Base-by-base conservation (phyloP, 2,888 invertebrate genomes). In the Cephus runcator region DNA sequence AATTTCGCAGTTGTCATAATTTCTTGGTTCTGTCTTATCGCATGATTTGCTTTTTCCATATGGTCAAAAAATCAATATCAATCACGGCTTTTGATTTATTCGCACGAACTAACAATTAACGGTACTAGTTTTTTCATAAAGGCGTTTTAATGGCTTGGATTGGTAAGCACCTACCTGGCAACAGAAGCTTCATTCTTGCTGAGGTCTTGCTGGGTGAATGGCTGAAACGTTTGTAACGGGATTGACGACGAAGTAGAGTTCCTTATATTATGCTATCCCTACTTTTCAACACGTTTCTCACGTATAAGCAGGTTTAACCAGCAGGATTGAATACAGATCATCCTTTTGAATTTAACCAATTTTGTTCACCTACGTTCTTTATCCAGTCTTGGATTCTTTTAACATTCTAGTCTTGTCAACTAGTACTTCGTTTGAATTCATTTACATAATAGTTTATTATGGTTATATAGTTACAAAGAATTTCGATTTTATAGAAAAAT, bases 131-230 rank as follows among this genome's bases (percentile, higher is more conserved):
- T 40, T 23, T 56, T 56, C 15, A 23, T 56, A 23, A 40, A 40
- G 9, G 40, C 6, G 40, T 23, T 23, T 23, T 56, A 23, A 56
- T 9, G 0, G 4, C 40, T 56, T 56, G 40, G 40, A 56, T 56
- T 56, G 9, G 15, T 23, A 56, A 71, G 74, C 73, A 80, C 73
- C 0, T 79, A 86, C 86, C 85, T 81, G 81, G 77, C 74, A 79
- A 73, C 11, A 83, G 75, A 76, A 35, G 68, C 79, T 83, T 84
- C 87, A 87, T 87, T 79, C 77, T 86, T 40, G 76, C 40, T 6
- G 40, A 40, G 40, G 12, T 40, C 15, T 75, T 34, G 71, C 75
- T 40, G 56, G 33, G 69, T 34, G 76, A 76, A n/a, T 56, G 73
- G 73, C 75, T 73, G 80, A 36, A 75, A 73, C 34, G 69, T 9